Base-by-base conservation (phyloP, 1,140 invertebrate species). In the Caenorhabditis tropicalis region DNA sequence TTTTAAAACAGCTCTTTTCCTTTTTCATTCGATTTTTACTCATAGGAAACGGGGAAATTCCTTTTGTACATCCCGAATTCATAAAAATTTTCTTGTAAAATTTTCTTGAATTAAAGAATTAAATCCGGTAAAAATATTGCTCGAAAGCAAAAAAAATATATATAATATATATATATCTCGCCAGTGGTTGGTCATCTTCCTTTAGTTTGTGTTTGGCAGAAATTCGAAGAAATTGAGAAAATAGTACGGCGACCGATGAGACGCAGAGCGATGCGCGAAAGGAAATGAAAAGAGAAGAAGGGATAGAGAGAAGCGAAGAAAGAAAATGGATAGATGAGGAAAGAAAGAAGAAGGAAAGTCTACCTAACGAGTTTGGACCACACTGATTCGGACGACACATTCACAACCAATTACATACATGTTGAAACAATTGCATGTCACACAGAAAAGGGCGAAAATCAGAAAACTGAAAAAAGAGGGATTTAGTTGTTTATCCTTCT, bases 301-400 rank as follows among this genome's bases (percentile, higher is more conserved):
- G 36, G 58, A 36, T 31, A 15, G n/a, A 74, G 43, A 21, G 33
- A 21, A 31, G 24, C 16, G 27, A 31, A 58, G 9, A 31, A 7
- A 7, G 31, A 65, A 65, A 65, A 16, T 6, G 58, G 24, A n/a
- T n/a, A 24, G 24, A 58, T 58, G 24, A 5, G 53, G 16, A 15
- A 1, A 36, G 19, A 16, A 36, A 24, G 65, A 43, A 31, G 65
- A 43, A 31, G n/a, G 65, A 21, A 19, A 74, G 65, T 43, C 65
- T 74, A 74, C 65, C 65, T 74, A 74, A 74, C 65, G 65, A 74
- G 65, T 39, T 46, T 74, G 33, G 65, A 74, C 36, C 65, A 74
- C 65, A 43, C 65, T 74, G 65, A 74, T 74, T 74, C 31, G 27
- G 19, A 15, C n/a, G 48, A 43, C 39, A 58, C 58, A 65, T 65